Evolutionary conservation across 2,797 vertebrate genomes (phyloP).

Genomic region (Amphiprion clarkii): DNA sequence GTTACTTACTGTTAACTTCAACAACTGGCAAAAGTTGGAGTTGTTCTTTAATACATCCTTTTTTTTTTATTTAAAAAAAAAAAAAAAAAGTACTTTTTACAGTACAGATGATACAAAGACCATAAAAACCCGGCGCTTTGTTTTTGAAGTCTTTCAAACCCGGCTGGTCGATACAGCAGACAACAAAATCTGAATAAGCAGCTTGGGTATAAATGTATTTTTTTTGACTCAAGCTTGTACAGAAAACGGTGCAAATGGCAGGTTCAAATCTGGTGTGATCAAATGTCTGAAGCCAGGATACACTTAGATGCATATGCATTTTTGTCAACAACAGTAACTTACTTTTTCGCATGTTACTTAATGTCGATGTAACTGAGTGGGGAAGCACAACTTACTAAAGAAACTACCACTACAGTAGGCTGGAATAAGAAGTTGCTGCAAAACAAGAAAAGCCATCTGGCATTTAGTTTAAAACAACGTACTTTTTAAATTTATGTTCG

Average conservation of each 20-base stretch:
- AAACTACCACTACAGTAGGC: not conserved
- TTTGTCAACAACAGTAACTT: not conserved
- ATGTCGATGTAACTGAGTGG: not conserved
- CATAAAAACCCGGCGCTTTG: too few species aligned
- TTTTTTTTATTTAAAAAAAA: too few species aligned
- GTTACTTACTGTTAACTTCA: not conserved
- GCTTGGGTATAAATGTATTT: too few species aligned
- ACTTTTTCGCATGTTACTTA: not conserved
- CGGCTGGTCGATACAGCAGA: too few species aligned
- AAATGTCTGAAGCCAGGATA: too few species aligned
- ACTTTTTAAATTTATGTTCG: accelerated
- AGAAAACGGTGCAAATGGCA: not conserved
- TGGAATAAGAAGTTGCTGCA: not conserved
- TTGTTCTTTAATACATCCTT: not conserved
- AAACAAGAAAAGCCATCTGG: accelerated
- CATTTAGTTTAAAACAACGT: not conserved
- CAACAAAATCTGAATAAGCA: too few species aligned
- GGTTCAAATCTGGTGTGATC: not conserved
- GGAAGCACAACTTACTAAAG: too few species aligned
- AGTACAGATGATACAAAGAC: not conserved
- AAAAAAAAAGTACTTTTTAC: not conserved
- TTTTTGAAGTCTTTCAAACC: too few species aligned
- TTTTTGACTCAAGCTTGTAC: not conserved
- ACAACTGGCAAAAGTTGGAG: not conserved
- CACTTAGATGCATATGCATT: too few species aligned